A percentile compares a stretch with the other conserved stretches of the same genome.
phyloP scores from a whole-genome alignment of 2,888 invertebrate genomes.

The Sphinx pinastri region DNA sequence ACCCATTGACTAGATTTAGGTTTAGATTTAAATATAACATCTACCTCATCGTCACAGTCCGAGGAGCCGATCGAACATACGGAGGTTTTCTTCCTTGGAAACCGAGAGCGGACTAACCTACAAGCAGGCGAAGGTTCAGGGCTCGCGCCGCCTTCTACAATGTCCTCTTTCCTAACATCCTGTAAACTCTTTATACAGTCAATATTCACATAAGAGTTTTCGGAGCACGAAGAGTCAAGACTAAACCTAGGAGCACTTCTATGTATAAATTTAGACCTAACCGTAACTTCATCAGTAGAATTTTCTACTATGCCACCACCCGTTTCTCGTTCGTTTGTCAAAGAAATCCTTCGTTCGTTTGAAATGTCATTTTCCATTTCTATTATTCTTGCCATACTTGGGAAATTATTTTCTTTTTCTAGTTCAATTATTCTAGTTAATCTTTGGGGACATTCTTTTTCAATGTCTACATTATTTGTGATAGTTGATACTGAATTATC shows the following conservation, averaged over 20 bases:
- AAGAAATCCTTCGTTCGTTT: slow-evolving; percentile 77
- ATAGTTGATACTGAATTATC: slow-evolving; percentile 70
- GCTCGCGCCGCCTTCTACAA: slow-evolving; percentile 57
- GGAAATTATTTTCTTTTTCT: slow-evolving; percentile 72
- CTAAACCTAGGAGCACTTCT: slow-evolving; percentile 78
- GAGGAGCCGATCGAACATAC: slow-evolving; percentile 82
- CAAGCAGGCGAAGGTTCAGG: slow-evolving; percentile 65
- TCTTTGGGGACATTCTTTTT: slow-evolving; percentile 66
- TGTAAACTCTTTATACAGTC: slow-evolving; percentile 81
- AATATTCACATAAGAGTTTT: slow-evolving; percentile 83
- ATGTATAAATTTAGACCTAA: slow-evolving; percentile 70
- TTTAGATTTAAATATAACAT: slow-evolving; percentile 83
- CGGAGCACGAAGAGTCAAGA: slow-evolving; percentile 82
- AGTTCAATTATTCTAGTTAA: slow-evolving; percentile 70
- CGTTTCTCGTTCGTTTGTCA: slow-evolving; percentile 79
- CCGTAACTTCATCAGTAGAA: slow-evolving; percentile 65
- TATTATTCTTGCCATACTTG: slow-evolving; percentile 79
- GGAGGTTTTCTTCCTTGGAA: slow-evolving; percentile 78
- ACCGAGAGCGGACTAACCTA: slow-evolving; percentile 72
- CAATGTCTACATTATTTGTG: slow-evolving; percentile 61
- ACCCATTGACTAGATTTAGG: slow-evolving; percentile 85
- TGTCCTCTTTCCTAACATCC: slow-evolving; percentile 79
- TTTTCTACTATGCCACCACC: slow-evolving; percentile 68
- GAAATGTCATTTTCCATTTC: slow-evolving; percentile 82
- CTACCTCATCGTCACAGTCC: slow-evolving; percentile 80